Evolutionary conservation across 2,888 invertebrate species (phyloP).

Genomic region (Biston betularia): DNA sequence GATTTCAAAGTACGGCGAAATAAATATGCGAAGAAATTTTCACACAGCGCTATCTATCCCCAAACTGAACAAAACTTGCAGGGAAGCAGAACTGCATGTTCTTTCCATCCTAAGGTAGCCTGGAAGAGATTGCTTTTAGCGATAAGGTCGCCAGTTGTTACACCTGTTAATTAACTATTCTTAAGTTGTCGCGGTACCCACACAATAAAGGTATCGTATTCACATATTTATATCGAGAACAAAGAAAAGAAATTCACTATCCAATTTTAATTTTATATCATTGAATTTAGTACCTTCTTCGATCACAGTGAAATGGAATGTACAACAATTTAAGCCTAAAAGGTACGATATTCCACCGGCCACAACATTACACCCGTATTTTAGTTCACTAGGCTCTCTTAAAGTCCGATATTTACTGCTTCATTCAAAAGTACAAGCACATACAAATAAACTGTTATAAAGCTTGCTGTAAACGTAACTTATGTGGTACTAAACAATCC

Average conservation of each 20-base stretch:
- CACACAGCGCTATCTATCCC: too few relatives aligned
- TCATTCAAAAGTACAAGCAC: slow-evolving; percentile 22
- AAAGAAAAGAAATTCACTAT: not conserved
- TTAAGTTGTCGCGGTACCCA: too few relatives aligned
- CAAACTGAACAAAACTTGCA: too few relatives aligned
- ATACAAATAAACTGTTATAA: slow-evolving; percentile 20
- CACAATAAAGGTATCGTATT: not conserved
- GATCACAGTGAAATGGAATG: slow-evolving; percentile 11
- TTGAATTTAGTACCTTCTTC: not conserved
- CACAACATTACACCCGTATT: slow-evolving; percentile 20
- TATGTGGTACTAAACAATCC: slow-evolving; percentile 18
- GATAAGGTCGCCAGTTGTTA: too few relatives aligned
- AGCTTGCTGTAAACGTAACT: slow-evolving; percentile 4
- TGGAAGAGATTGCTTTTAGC: too few relatives aligned
- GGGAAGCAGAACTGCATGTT: too few relatives aligned
- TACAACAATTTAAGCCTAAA: slow-evolving; percentile 5
- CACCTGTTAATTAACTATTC: too few relatives aligned
- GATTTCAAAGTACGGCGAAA: too few relatives aligned
- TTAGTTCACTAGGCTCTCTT: slow-evolving; percentile 23
- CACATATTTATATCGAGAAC: not conserved
- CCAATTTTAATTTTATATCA: not conserved
- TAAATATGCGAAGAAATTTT: too few relatives aligned
- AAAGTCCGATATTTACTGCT: slow-evolving; percentile 26
- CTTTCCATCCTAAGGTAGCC: too few relatives aligned
- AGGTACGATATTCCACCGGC: not conserved